Base-by-base conservation (phyloP, 2,888 invertebrate genomes). In the Melanophora roralis region DNA sequence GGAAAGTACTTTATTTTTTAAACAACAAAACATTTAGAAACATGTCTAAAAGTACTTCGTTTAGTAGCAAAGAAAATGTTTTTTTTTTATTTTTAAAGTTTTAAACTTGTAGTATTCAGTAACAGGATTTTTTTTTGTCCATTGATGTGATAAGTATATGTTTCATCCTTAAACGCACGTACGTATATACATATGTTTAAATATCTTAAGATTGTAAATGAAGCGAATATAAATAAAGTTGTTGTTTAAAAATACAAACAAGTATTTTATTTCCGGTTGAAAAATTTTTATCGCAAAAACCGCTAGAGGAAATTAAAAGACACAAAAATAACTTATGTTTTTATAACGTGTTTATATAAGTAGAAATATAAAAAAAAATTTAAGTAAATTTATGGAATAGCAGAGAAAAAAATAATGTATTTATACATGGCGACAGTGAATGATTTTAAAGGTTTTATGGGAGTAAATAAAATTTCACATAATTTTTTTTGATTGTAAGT, bases 251-350 rank as follows among this genome's bases (percentile, higher is more conserved):
- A n/a, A 34, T 49, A 27, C 47, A 19, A 69, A 16, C 36, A 59
- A 71, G 32, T 19, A 51, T 38, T 71, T 71, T 27, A 38, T 49
- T 49, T 71, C 49, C 43, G 23, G 21, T 8, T 36, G 60, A 23
- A 62, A 21, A 12, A 62, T 51, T 34, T 43, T 45, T 23, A 12
- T 1, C 8, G 11, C 32, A 51, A 40, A 14, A 49, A n/a, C 19
- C 9, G 43, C 1, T 16, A 3, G n/a, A 0, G 38, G 1, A 5
- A 36, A 57, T 21, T 16, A 2, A 16, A 43, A 23, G 34, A 45
- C 6, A 27, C 27, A 6, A 27, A 9, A 27, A 8, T 45, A 43
- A 72, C 62, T 72, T 62, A 45, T 53, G 62, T 12, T 72, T 62
- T 51, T 62, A 45, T 16, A 23, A 45, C 43, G 53, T 72, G 62